Evolutionary conservation across 2,113 vertebrate species (phyloP).

Genomic region (Sorex fumeus): DNA sequence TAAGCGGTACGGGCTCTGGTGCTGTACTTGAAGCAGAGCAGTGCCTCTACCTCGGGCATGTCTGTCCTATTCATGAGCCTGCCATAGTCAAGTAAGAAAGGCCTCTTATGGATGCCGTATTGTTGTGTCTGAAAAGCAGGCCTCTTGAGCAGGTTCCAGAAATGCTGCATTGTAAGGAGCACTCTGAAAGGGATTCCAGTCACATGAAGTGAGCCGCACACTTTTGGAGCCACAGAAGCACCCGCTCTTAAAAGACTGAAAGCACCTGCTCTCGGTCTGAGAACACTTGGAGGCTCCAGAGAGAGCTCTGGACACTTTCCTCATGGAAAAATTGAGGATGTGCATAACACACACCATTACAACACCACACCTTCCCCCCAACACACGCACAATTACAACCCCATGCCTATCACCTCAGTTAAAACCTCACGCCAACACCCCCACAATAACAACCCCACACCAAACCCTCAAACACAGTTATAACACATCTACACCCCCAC

Average conservation of each 20-base stretch:
- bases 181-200: background rate
- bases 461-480: no score
- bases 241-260: background rate
- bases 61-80: background rate
- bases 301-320: constrained; percentile 12
- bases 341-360: no score
- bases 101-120: background rate
- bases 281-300: constrained; percentile 1
- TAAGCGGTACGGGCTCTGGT: background rate
- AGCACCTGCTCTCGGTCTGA: constrained; percentile 18
- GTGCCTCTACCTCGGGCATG: background rate
- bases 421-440: no score
- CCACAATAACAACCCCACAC: no score
- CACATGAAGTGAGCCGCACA: background rate
- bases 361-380: background rate
- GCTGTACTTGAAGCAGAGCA: background rate
- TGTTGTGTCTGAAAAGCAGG: background rate
- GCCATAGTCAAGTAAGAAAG: background rate
- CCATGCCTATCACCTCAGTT: no score
- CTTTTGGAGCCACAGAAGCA: constrained; percentile 28
- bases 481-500: no score
- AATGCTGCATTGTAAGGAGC: constrained; percentile 17
- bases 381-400: background rate
- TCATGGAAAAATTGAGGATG: background rate
- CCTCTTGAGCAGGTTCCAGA: background rate